Base-by-base conservation (phyloP, 2,888 invertebrate species). In the Aphodius sticticus region DNA sequence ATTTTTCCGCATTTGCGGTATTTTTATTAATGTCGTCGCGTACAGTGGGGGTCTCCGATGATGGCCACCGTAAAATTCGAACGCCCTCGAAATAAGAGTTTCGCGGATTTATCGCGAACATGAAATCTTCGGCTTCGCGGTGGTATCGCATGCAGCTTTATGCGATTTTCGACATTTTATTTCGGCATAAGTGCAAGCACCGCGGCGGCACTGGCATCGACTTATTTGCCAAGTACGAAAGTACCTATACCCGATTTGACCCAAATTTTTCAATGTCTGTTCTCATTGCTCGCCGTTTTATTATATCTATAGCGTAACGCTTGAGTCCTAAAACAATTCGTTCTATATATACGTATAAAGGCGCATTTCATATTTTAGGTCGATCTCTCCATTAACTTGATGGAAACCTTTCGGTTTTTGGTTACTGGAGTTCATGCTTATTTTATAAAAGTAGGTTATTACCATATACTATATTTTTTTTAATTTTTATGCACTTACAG, bases 21-120 rank as follows among this genome's bases (percentile, higher is more conserved):
- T 53, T 53, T 53, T 53, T 53, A 53, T 53, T 53, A 53, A 53
- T 53, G 53, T 5, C 53, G 12, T 1, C 53, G 12, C 4, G 53
- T 53, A 53, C 53, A 53, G 53, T 53, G 9, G 7, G 38, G 1
- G 2, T 53, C 53, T 12, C 53, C 9, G 53, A 53, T 53, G 53
- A 53, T 53, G 53, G 53, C 53, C 53, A 53, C 53, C 53, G 53
- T 53, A 53, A 53, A 53, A 53, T 53, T 53, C 53, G 53, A 53
- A 53, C 53, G 53, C 53, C 53, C 53, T 53, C 53, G 53, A 53
- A 53, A 53, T 53, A 53, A 53, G 53, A 53, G 53, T 53, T 53
- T 53, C 53, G 53, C 53, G 74, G 37, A 74, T 74, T 74, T 74
- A 74, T 74, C 74, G 74, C 37, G 36, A 37, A 74, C 74, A 74